A percentile compares a stretch with the other conserved stretches of the same genome.
These are phyloP conservation scores for Campoletis sonorensis DNA, from an alignment of 1,140 invertebrate species.

Conservation along the genomic window DNA sequence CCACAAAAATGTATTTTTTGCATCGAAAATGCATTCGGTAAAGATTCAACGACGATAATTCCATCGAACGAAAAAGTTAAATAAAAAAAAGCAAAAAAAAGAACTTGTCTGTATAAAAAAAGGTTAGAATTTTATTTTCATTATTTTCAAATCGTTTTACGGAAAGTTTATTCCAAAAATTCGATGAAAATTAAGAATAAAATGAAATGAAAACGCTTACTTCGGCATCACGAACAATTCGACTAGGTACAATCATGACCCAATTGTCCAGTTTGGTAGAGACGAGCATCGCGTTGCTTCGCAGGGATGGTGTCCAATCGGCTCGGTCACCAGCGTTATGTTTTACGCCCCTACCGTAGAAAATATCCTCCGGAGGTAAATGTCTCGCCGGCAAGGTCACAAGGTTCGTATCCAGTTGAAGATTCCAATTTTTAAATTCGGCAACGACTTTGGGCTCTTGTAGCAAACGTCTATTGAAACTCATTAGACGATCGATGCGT, in stretches of 20 bases:
- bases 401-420: constrained; percentile 78
- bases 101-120: too few relatives aligned
- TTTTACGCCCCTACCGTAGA: constrained; percentile 68
- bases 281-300: constrained; percentile 72
- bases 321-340: constrained; percentile 65
- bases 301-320: constrained; percentile 82
- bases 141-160: too few relatives aligned
- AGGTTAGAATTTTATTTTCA: too few relatives aligned
- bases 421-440: constrained; percentile 80
- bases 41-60: too few relatives aligned
- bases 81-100: too few relatives aligned
- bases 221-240: not conserved
- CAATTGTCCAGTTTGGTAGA: constrained; percentile 53
- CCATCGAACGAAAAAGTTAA: too few relatives aligned
- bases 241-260: constrained; percentile 52
- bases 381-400: constrained; percentile 79
- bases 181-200: not conserved
- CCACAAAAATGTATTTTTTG: too few relatives aligned
- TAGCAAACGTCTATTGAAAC: constrained; percentile 79
- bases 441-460: constrained; percentile 74
- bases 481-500: constrained; percentile 79
- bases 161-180: too few relatives aligned
- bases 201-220: constrained; percentile 54
- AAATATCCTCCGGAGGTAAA: constrained; percentile 78
- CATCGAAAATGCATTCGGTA: too few relatives aligned